A percentile compares a stretch with the other conserved stretches of the same genome.
These are phyloP conservation scores for Larimichthys polyactis DNA, from an alignment of 2,113 vertebrate species.

Conservation along the genomic window DNA sequence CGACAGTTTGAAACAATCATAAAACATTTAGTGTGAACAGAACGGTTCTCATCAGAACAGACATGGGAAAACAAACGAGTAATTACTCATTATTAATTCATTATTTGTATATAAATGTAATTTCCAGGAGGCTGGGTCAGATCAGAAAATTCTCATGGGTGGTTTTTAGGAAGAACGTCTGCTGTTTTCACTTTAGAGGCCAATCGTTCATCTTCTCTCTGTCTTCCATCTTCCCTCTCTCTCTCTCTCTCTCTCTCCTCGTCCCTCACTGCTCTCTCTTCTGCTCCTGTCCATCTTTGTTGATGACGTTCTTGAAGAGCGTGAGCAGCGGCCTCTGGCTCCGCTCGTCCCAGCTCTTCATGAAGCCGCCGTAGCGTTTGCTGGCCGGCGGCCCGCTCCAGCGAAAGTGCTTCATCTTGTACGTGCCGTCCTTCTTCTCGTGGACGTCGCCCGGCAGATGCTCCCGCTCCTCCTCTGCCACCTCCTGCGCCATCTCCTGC, in stretches of 20 bases:
- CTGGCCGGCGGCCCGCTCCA: slow-evolving; percentile 86
- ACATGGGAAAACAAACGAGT: no score
- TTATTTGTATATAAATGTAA: background rate
- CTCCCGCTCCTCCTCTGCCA: slow-evolving; percentile 26
- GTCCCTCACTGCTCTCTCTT: slow-evolving; percentile 55
- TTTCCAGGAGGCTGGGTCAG: background rate
- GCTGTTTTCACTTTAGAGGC: background rate
- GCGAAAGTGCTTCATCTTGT: slow-evolving; percentile 77
- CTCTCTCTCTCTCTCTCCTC: no score
- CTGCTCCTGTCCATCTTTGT: slow-evolving; percentile 86
- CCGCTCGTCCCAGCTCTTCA: slow-evolving; percentile 88
- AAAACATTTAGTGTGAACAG: no score
- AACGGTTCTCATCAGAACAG: no score
- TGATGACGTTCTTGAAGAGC: slow-evolving; percentile 92
- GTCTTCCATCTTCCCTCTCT: background rate
- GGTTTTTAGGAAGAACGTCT: background rate
- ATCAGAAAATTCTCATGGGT: background rate
- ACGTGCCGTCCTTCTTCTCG: slow-evolving; percentile 78
- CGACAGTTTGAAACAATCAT: no score
- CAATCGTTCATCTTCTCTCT: background rate
- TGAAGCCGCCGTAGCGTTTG: slow-evolving; percentile 95
- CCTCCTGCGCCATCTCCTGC: slow-evolving; percentile 66
- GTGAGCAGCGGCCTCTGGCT: slow-evolving; percentile 90
- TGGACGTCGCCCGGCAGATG: slow-evolving; percentile 45
- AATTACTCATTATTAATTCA: no score